Evolutionary conservation across 2,888 invertebrate genomes (phyloP).

Genomic region (Chloroclysta siterata): DNA sequence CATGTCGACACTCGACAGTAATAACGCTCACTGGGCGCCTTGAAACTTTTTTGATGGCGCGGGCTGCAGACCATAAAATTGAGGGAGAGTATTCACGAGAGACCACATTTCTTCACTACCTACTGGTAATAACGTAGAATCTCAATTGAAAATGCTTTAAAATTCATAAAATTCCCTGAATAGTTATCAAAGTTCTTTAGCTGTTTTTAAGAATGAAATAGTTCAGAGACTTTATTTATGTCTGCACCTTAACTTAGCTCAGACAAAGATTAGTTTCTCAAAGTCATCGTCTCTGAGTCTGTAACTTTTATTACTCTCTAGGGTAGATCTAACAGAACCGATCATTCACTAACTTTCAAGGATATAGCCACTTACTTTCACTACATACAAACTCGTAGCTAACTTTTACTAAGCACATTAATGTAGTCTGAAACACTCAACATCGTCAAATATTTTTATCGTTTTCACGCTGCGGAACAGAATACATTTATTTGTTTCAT

Average conservation of each 20-base stretch:
- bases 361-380: slow-evolving; percentile 18
- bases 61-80: slow-evolving; percentile 34
- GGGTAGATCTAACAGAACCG: slow-evolving; percentile 24
- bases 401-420: not conserved
- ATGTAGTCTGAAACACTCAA: not conserved
- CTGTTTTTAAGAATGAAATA: not conserved
- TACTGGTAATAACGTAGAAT: not conserved
- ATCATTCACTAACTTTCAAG: slow-evolving; percentile 38
- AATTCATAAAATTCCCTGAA: not conserved
- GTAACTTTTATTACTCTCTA: slow-evolving; percentile 32
- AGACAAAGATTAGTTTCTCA: slow-evolving; percentile 12
- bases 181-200: not conserved
- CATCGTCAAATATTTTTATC: slow-evolving; percentile 7
- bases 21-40: slow-evolving; percentile 27
- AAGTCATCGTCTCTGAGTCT: slow-evolving; percentile 17
- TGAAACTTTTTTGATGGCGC: slow-evolving; percentile 38
- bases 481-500: slow-evolving; percentile 21
- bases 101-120: slow-evolving; percentile 26
- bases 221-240: no score
- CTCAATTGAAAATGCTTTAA: not conserved
- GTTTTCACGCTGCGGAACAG: slow-evolving; percentile 16
- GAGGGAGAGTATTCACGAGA: slow-evolving; percentile 24
- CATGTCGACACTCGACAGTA: slow-evolving; percentile 25
- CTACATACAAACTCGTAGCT: slow-evolving; percentile 11
- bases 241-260: not conserved